These are phyloP conservation scores for Ascidia mentula DNA, from an alignment of 23 tunicate species.

Conservation along the genomic window DNA sequence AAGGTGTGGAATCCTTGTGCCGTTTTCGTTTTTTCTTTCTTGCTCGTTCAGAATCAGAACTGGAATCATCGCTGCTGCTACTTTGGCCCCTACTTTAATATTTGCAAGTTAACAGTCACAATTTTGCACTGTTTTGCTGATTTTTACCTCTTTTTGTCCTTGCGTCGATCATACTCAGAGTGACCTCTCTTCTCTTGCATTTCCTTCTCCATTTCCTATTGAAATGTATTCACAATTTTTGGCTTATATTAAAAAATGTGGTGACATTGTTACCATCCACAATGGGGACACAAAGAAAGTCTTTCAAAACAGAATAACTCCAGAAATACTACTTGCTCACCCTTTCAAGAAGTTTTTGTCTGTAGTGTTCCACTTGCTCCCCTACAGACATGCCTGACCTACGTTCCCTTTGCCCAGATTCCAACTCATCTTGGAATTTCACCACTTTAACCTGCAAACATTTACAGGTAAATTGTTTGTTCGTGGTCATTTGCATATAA, in stretches of 20 bases:
- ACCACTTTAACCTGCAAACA: slow-evolving; percentile 78
- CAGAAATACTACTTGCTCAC: slow-evolving; percentile 12
- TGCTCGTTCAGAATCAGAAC: slow-evolving; percentile 30
- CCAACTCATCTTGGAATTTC: slow-evolving; percentile 93
- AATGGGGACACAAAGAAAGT: no score
- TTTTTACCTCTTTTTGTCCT: slow-evolving; percentile 6
- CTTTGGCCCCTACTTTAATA: slow-evolving; percentile 20
- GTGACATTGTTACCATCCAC: no score
- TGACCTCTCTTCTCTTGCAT: background rate
- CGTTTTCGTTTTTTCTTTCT: slow-evolving; percentile 28
- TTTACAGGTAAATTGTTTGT: background rate
- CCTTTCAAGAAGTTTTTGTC: slow-evolving; percentile 77
- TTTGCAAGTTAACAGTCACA: background rate
- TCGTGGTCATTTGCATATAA: background rate
- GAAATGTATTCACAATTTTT: background rate
- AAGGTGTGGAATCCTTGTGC: slow-evolving; percentile 25
- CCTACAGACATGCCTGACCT: slow-evolving; percentile 33
- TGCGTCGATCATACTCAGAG: background rate
- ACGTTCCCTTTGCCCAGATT: slow-evolving; percentile 68
- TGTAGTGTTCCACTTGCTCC: slow-evolving; percentile 74
- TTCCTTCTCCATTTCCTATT: background rate
- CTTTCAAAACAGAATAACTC: background rate
- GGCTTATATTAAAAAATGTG: background rate
- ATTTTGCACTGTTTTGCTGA: no score
- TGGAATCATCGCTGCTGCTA: slow-evolving; percentile 32